A percentile compares a stretch with the other conserved stretches of the same genome.
Conservation (phyloP, 2,797 vertebrate species). For the Crocodylus rhombifer region DNA sequence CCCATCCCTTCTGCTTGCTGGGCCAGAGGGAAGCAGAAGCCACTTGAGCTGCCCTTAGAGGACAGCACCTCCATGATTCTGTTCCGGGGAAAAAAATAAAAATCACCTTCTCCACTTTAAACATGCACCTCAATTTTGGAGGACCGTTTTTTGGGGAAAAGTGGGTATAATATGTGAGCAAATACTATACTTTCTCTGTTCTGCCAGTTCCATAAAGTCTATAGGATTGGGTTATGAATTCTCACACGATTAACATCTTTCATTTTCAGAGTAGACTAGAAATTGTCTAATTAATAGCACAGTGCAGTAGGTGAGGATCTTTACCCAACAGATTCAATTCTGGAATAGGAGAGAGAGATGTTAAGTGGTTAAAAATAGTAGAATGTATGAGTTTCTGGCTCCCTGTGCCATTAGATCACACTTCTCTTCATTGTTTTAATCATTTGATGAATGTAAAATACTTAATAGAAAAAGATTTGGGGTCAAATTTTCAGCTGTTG, state of each 20-base stretch:
- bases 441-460: slow-evolving; percentile 41
- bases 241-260: neutral
- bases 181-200: too few species aligned
- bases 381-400: neutral
- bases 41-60: too few species aligned
- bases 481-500: neutral
- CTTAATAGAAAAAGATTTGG: slow-evolving; percentile 8
- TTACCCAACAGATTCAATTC: neutral
- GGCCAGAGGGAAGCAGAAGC: too few species aligned
- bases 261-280: slow-evolving; percentile 15
- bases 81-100: too few species aligned
- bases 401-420: neutral
- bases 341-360: neutral
- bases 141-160: too few species aligned
- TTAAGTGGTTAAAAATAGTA: slow-evolving; percentile 45
- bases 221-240: neutral
- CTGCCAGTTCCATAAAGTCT: neutral
- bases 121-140: too few species aligned
- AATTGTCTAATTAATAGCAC: neutral
- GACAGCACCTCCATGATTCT: too few species aligned
- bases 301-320: slow-evolving; percentile 20
- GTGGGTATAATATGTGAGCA: too few species aligned
- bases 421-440: slow-evolving; percentile 29
- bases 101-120: too few species aligned
- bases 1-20: too few species aligned